These are phyloP conservation scores for Myrmophylax atrothorax DNA, from an alignment of 2,113 vertebrate species.

Conservation along the genomic window DNA sequence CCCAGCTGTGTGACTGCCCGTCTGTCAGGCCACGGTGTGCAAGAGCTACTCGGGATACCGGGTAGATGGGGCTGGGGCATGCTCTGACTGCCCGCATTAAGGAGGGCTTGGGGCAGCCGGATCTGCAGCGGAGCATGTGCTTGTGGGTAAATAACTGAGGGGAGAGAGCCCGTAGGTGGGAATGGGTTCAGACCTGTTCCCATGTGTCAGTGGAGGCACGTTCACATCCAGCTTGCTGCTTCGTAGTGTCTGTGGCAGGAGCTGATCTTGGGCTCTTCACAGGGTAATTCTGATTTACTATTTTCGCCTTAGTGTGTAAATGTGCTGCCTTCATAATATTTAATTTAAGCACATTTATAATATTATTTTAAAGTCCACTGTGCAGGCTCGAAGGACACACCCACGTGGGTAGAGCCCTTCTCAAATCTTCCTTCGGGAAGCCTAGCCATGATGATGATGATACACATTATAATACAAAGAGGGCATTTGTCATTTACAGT, in stretches of 20 bases:
- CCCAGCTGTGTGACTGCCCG: neutral
- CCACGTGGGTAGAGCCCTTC: too few relatives aligned
- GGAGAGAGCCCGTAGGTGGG: neutral
- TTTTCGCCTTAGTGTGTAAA: neutral
- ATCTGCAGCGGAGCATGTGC: neutral
- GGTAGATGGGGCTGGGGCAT: neutral
- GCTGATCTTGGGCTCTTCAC: neutral
- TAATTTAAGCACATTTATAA: neutral
- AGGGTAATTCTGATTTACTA: neutral
- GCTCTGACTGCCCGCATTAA: neutral
- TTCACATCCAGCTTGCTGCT: neutral
- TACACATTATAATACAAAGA: neutral
- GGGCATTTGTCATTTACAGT: neutral
- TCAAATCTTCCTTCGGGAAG: too few relatives aligned
- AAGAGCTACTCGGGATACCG: neutral
- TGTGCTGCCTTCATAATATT: neutral
- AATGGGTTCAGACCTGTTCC: conserved; percentile 47
- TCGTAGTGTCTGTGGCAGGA: neutral
- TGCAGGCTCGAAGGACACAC: too few relatives aligned
- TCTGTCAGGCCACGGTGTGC: neutral
- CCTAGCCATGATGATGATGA: too few relatives aligned
- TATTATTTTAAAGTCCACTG: neutral
- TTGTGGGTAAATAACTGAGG: neutral
- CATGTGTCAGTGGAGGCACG: neutral
- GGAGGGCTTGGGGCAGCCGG: neutral